These are phyloP conservation scores for crab-eating macaque (Macaca fascicularis) DNA, from an alignment of 2,113 vertebrate genomes.

Conservation along the genomic window DNA sequence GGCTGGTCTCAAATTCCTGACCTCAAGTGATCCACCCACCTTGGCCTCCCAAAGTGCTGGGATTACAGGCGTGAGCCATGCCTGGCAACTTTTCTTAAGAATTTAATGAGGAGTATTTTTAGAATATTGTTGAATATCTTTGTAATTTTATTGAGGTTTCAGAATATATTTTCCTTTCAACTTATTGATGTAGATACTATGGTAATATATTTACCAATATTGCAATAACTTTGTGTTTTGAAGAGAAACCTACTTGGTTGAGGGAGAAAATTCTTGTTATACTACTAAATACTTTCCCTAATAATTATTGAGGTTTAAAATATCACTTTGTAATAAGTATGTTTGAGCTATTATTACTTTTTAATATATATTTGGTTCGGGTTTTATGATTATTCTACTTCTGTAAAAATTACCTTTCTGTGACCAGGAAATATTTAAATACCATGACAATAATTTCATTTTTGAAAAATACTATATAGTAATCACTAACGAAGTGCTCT, in stretches of 20 bases:
- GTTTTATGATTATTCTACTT: background rate
- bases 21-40: no score
- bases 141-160: background rate
- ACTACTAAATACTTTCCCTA: background rate
- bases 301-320: background rate
- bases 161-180: background rate
- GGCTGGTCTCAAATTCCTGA: no score
- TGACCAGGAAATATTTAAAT: background rate
- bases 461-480: background rate
- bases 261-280: background rate
- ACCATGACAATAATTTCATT: background rate
- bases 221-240: background rate
- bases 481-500: background rate
- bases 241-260: background rate
- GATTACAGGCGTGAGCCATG: no score
- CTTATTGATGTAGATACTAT: background rate
- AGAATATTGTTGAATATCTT: background rate
- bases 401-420: background rate
- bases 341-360: background rate
- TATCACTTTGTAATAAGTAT: background rate
- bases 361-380: background rate
- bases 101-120: background rate
- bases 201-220: background rate
- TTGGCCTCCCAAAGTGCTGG: no score
- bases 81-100: no score